Base-by-base conservation (phyloP, 2,888 invertebrate genomes). In the Agrochola lychnidis region DNA sequence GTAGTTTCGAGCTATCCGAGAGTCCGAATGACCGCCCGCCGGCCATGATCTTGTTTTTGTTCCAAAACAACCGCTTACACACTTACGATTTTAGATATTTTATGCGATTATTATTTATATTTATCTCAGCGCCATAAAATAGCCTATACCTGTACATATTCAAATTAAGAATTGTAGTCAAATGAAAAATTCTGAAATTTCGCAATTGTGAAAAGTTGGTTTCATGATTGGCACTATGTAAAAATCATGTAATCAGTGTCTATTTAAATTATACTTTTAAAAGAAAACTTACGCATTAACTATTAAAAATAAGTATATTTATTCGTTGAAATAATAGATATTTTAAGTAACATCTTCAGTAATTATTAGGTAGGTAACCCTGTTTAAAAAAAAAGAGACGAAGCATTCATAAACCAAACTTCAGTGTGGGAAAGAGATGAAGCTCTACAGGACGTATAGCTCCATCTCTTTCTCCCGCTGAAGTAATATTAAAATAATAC, bases 21-120 rank as follows among this genome's bases (percentile, higher is more conserved):
- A 84, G 79, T 85, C 79, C 90, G 91, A 95, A 95, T 95, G 95
- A 85, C 91, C 86, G 70, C 69, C 80, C 69, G 59, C 74, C 79
- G 86, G 81, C 74, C 87, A 70, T 80, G 81, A 86, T 86, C 89
- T 91, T 94, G 94, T 94, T 95, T 95, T 94, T 95, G 95, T 95
- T 91, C 89, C 76, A 82, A 87, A 84, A 89, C 85, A 90, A 90
- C 91, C 48, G 87, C 22, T 78, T 74, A 79, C 90, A 93, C 84
- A 91, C 92, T 79, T 48, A 73, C 91, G 91, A 91, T 85, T 90
- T 83, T 79, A 68, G 51, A 36, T 63, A 51, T 59, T 48, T 67
- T 42, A 7, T 73, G 45, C 74, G 61, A 77, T 62, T 83, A 77
- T 62, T 83, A 22, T 59, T 51, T 76, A 16, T 0, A 57, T 62